These are phyloP conservation scores for Fistularia commersonii DNA, from an alignment of 2,797 vertebrate species.

Conservation along the genomic window DNA sequence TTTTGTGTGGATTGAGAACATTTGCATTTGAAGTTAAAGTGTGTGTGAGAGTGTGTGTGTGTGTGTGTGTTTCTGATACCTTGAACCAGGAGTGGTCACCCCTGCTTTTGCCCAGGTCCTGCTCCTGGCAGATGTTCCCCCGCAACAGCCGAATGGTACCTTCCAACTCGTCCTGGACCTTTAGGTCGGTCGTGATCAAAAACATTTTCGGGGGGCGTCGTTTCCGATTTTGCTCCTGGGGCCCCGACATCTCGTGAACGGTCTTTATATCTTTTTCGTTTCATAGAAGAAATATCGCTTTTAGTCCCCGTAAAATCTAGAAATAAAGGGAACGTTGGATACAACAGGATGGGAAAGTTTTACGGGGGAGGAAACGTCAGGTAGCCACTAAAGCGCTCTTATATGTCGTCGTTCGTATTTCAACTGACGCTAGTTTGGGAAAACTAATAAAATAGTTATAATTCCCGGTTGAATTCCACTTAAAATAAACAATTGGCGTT, in stretches of 20 bases:
- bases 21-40: no score
- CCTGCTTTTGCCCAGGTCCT: slow-evolving; percentile 44
- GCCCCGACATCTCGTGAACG: slow-evolving; percentile 59
- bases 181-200: slow-evolving; percentile 64
- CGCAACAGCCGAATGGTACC: slow-evolving; percentile 68
- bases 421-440: not conserved
- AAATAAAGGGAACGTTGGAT: no score
- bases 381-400: no score
- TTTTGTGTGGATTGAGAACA: no score
- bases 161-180: slow-evolving; percentile 71
- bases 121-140: slow-evolving; percentile 73
- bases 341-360: not conserved
- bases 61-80: slow-evolving; percentile 42
- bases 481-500: not conserved
- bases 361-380: no score
- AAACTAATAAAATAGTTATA: no score
- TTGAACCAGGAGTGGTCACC: slow-evolving; percentile 68
- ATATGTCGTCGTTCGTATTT: no score
- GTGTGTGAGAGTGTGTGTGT: no score
- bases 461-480: no score
- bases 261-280: no score
- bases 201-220: slow-evolving; percentile 63
- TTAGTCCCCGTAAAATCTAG: slow-evolving; percentile 5
- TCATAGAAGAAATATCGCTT: no score
- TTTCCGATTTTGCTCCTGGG: slow-evolving; percentile 50